These are phyloP conservation scores for Andrena dorsata DNA, from an alignment of 2,888 invertebrate species.

Conservation along the genomic window DNA sequence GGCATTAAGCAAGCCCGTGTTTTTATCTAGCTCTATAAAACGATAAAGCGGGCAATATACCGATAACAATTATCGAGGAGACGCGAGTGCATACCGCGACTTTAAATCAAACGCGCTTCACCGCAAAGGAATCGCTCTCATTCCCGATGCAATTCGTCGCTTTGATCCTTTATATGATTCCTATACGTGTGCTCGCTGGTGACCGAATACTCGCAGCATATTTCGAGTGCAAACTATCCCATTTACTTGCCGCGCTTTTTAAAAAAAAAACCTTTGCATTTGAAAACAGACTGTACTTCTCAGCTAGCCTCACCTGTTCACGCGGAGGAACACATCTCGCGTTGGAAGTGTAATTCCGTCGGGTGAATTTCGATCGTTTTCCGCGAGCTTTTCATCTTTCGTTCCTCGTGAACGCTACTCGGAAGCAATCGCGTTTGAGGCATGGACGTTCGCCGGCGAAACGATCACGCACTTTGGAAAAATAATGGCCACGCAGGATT, in stretches of 20 bases:
- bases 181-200: constrained; percentile 7
- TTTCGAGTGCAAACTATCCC: constrained; percentile 51
- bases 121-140: constrained; percentile 24
- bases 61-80: constrained; percentile 3
- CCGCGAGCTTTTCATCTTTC: constrained; percentile 20
- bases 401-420: neutral
- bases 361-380: constrained; percentile 42
- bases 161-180: constrained; percentile 54
- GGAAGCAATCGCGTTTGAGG: neutral
- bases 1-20: neutral
- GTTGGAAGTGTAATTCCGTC: constrained; percentile 34
- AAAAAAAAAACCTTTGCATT: constrained; percentile 65
- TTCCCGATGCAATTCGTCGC: constrained; percentile 39
- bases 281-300: constrained; percentile 48
- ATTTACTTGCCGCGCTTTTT: constrained; percentile 50
- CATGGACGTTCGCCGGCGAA: neutral
- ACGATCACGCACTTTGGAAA: constrained; percentile 5
- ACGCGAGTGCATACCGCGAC: neutral
- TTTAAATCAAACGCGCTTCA: constrained; percentile 3
- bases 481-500: neutral
- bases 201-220: constrained; percentile 41
- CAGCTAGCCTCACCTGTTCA: constrained; percentile 14
- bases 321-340: neutral
- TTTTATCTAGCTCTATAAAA: neutral
- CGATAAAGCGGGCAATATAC: neutral